These are phyloP conservation scores for Orthosia gothica DNA, from an alignment of 2,888 invertebrate genomes.

Conservation along the genomic window DNA sequence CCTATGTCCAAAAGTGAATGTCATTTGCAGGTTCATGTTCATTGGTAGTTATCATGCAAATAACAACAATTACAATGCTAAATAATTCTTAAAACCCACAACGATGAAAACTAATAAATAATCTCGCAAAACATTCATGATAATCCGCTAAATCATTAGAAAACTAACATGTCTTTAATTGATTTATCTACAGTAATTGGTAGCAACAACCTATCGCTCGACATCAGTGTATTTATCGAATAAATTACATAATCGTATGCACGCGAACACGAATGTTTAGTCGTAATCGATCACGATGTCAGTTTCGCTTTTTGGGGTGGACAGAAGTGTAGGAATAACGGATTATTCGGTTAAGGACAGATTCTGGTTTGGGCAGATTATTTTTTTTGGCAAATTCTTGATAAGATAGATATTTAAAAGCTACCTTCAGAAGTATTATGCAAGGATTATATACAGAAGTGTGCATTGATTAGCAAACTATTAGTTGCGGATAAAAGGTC, in stretches of 20 bases:
- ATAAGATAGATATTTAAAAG: too few species aligned
- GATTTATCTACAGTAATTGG: slow-evolving; percentile 55
- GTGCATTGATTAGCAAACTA: too few species aligned
- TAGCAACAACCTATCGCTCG: slow-evolving; percentile 48
- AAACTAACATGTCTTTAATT: slow-evolving; percentile 36
- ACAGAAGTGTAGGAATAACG: neutral
- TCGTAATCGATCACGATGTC: neutral
- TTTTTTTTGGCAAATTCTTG: too few species aligned
- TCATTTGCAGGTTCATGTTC: too few species aligned
- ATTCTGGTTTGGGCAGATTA: too few species aligned
- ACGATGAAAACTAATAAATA: slow-evolving; percentile 12
- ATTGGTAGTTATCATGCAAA: neutral
- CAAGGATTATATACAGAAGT: too few species aligned
- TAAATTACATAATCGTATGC: slow-evolving; percentile 57
- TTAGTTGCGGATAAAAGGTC: too few species aligned
- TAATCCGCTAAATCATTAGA: slow-evolving; percentile 54
- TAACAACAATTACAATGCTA: too few species aligned
- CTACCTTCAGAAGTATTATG: too few species aligned
- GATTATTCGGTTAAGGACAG: too few species aligned
- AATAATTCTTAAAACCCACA: neutral
- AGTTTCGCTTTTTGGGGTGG: slow-evolving; percentile 3
- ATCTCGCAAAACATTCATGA: slow-evolving; percentile 4
- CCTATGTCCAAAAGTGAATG: too few species aligned
- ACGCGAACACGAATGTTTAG: slow-evolving; percentile 49
- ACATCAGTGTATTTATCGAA: slow-evolving; percentile 37